A percentile compares a stretch with the other conserved stretches of the same genome.
Evolutionary conservation across 1,140 invertebrate genomes (phyloP).

Genomic region (Theocolax elegans): DNA sequence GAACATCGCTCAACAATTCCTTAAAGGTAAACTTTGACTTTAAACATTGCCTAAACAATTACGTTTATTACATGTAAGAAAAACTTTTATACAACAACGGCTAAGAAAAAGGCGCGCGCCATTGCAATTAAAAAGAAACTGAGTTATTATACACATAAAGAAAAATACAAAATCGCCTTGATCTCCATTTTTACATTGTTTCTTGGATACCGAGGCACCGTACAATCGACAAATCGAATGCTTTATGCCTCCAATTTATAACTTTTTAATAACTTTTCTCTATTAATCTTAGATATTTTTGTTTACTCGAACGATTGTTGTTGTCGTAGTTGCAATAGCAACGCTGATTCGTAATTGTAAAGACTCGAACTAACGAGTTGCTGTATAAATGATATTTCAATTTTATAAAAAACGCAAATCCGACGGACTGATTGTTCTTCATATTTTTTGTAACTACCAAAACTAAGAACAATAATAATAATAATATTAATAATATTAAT

Average conservation of each 20-base stretch:
- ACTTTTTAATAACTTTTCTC: not conserved
- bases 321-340: not conserved
- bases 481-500: no score
- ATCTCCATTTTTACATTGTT: conserved; percentile 17
- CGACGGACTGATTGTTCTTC: not conserved
- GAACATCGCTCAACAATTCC: conserved; percentile 33
- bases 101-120: conserved; percentile 17
- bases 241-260: not conserved
- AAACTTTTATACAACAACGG: conserved; percentile 12
- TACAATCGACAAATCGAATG: not conserved
- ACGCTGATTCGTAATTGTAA: not conserved
- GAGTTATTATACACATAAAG: not conserved
- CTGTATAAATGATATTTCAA: conserved; percentile 6
- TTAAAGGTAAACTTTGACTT: conserved; percentile 33
- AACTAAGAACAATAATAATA: no score
- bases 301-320: not conserved
- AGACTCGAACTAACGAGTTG: not conserved
- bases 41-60: conserved; percentile 39
- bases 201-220: not conserved
- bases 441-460: not conserved
- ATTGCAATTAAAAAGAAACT: not conserved
- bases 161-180: not conserved
- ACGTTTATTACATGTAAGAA: conserved; percentile 33
- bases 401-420: not conserved
- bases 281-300: not conserved